Evolutionary conservation across 2,888 invertebrate species (phyloP).

Genomic region (Mythimna impura): DNA sequence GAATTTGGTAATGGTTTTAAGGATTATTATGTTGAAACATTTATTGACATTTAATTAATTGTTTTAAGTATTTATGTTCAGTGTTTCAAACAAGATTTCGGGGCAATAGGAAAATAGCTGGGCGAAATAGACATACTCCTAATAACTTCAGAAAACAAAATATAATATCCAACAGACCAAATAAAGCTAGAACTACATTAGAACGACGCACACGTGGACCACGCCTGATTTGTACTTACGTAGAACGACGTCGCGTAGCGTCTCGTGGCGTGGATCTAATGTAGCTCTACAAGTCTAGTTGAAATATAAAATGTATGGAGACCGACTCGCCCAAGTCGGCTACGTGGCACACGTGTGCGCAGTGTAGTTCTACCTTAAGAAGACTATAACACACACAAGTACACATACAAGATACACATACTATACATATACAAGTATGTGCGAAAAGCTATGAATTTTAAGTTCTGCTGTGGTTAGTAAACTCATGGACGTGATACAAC

Average conservation of each 20-base stretch:
- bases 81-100: slow-evolving; percentile 1
- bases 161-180: not conserved
- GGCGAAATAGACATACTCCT: not conserved
- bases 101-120: not conserved
- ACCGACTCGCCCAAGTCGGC: too few relatives aligned
- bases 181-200: too few relatives aligned
- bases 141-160: not conserved
- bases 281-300: too few relatives aligned
- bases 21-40: slow-evolving; percentile 10
- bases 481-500: slow-evolving; percentile 14
- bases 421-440: not conserved
- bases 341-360: too few relatives aligned
- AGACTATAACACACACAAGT: not conserved
- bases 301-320: too few relatives aligned
- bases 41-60: not conserved
- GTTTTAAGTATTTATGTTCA: not conserved
- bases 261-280: too few relatives aligned
- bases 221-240: too few relatives aligned
- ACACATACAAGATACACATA: too few relatives aligned
- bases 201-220: too few relatives aligned
- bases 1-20: slow-evolving; percentile 8
- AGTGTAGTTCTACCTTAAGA: not conserved
- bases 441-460: not conserved
- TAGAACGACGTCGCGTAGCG: too few relatives aligned
- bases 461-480: not conserved